Base-by-base conservation (phyloP, 2,888 invertebrate species). In the Drosophila anomelani region DNA sequence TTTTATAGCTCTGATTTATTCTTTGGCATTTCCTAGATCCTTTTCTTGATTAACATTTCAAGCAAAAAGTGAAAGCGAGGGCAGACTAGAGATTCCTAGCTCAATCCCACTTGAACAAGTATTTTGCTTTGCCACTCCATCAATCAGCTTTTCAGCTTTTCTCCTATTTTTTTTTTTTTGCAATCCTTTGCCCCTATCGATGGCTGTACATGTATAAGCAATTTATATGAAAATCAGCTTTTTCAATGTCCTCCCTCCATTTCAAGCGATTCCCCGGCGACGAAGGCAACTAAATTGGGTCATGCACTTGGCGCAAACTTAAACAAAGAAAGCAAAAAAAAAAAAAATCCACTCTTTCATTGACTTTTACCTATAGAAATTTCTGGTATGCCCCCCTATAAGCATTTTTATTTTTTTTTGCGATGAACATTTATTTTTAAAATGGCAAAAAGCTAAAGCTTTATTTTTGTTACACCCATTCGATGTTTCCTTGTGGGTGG, bases 211-310 rank as follows among this genome's bases (percentile, higher is more conserved):
- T 72, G 57, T 72, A 72, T 64, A 54, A 39, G 73, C 72, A 67
- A 76, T 77, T 78, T 67, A 74, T 68, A 49, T 66, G 61, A 78
- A 74, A 70, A 74, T 74, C 63, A 67, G 73, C 72, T 79, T 66
- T 62, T 66, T 59, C 58, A 61, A 62, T 76, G 68, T 39, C 60
- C 62, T n/a, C 44, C 34, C 36, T 20, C 20, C 51, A 23, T 29
- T 41, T 41, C 20, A 57, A 61, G 44, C 44, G 57, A 63, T 49
- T 20, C 62, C 36, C 49, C 12, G n/a, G 44, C 66, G 66, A 53
- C 15, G 54, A 20, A 29, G 67, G 55, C 56, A 56, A n/a, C 39
- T 41, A 62, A 78, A 78, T 73, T 79, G 84, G 80, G 68, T 79
- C 77, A 75, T 56, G 63, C 66, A 54, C 64, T 66, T 71, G 57